Evolutionary conservation across 2,888 invertebrate species (phyloP), one percentile per base, ranked within the genome.

Genomic region (Phlogophora meticulosa): DNA sequence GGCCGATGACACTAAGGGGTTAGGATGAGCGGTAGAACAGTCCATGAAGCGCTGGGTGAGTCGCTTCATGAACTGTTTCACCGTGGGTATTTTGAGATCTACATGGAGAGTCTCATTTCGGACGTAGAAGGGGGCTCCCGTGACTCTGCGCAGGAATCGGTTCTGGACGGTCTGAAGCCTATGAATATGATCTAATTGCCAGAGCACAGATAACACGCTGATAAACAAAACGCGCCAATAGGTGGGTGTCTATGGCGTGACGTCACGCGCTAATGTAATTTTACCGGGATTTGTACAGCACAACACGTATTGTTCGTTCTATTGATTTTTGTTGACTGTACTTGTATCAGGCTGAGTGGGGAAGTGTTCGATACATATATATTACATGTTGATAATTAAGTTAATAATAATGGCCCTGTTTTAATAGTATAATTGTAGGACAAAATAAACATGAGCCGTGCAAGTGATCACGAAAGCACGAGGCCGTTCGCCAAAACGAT

Each of bases 131-230:
- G n/a, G n/a, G n/a, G n/a, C n/a, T n/a, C n/a, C n/a, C n/a, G n/a
- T n/a, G n/a, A n/a, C n/a, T n/a, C n/a, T n/a, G n/a, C n/a, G n/a
- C n/a, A n/a, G n/a, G n/a, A n/a, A n/a, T n/a, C n/a, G n/a, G n/a
- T n/a, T n/a, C n/a, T n/a, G n/a, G n/a, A n/a, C n/a, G n/a, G n/a
- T n/a, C n/a, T n/a, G n/a, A n/a, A n/a, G n/a, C n/a, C n/a, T n/a
- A n/a, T n/a, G n/a, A n/a, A n/a, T n/a, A n/a, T n/a, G n/a, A n/a
- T n/a, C 91, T 93, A 93, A 93, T 92, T 92, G 89, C 87, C 85
- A 80, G 82, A 84, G 84, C 81, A 88, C 81, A 92, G 92, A 92
- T 92, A 92, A 92, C 86, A 81, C 66, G 78, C 67, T 89, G 92
- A 91, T 92, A 92, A 92, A 91, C 86, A 86, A 87, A 84, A 85